phyloP scores from a whole-genome alignment of 2,113 vertebrate genomes.

The Lichenostomus cassidix region DNA sequence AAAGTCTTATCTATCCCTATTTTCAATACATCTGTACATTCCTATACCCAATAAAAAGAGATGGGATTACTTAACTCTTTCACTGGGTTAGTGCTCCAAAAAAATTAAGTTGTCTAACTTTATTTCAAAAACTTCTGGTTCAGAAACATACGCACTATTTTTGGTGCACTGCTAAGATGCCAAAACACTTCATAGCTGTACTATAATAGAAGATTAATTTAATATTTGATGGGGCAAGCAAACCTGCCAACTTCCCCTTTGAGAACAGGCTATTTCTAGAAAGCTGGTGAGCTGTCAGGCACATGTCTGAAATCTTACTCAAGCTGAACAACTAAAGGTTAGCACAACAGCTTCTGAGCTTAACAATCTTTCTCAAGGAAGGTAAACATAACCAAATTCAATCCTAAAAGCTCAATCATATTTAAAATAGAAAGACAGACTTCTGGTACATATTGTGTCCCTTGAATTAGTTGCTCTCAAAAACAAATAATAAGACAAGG shows the following conservation, averaged over 20 bases:
- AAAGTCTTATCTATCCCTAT: not conserved
- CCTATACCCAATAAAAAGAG: not conserved
- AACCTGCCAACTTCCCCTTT: not conserved
- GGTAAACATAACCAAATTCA: not conserved
- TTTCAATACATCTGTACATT: not conserved
- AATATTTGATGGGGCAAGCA: not conserved
- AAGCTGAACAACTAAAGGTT: not conserved
- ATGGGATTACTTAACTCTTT: not conserved
- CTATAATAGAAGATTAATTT: not conserved
- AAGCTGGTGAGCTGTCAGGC: not conserved
- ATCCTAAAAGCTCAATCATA: not conserved
- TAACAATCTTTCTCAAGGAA: not conserved
- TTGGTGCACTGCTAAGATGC: not conserved
- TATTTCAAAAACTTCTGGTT: not conserved
- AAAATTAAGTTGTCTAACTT: not conserved
- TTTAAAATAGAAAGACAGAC: not conserved
- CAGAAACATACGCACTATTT: not conserved
- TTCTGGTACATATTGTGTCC: not conserved
- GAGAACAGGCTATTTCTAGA: not conserved
- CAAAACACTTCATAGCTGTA: not conserved
- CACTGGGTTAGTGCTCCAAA: not conserved
- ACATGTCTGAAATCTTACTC: not conserved
- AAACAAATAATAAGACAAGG: not conserved
- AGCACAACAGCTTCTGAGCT: not conserved
- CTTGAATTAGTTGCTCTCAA: not conserved